Percentiles rank a stretch among this genome's conserved stretches.
These are phyloP conservation scores for Helicoverpa assulta DNA, from an alignment of 2,888 invertebrate genomes.

Conservation along the genomic window DNA sequence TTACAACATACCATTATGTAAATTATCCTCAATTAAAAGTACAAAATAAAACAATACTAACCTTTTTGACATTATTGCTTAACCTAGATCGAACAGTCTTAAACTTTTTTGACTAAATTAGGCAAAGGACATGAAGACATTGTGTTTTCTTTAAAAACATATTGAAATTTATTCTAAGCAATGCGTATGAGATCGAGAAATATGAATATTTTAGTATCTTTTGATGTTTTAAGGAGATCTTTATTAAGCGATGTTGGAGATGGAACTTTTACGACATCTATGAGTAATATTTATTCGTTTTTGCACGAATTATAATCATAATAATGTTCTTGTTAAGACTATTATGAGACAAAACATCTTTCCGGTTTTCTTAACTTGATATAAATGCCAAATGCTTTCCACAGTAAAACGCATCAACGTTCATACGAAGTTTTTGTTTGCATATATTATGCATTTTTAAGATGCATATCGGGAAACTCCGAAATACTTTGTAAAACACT, in stretches of 20 bases:
- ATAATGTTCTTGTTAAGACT: background rate
- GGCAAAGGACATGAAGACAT: conserved; percentile 31
- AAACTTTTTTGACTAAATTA: conserved; percentile 44
- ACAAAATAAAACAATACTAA: conserved; percentile 34
- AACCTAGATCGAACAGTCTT: conserved; percentile 35
- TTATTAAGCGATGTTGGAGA: background rate
- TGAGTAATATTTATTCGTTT: background rate
- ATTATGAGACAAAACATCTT: no score
- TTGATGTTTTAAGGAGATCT: conserved; percentile 6
- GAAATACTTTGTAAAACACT: no score
- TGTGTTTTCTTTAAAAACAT: conserved; percentile 48
- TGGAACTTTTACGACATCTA: background rate
- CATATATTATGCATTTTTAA: background rate
- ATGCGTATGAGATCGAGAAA: conserved; percentile 20
- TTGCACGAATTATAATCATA: background rate
- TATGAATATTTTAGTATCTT: conserved; percentile 14
- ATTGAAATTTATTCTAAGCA: conserved; percentile 49
- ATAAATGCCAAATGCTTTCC: background rate
- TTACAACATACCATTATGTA: no score
- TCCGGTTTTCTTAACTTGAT: background rate
- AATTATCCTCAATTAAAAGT: conserved; percentile 3
- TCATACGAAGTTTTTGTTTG: background rate
- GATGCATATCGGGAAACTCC: no score
- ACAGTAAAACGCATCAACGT: background rate
- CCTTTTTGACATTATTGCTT: conserved; percentile 43